Evolutionary conservation across 2,888 invertebrate species (phyloP).

Genomic region (Cistogaster globosa): DNA sequence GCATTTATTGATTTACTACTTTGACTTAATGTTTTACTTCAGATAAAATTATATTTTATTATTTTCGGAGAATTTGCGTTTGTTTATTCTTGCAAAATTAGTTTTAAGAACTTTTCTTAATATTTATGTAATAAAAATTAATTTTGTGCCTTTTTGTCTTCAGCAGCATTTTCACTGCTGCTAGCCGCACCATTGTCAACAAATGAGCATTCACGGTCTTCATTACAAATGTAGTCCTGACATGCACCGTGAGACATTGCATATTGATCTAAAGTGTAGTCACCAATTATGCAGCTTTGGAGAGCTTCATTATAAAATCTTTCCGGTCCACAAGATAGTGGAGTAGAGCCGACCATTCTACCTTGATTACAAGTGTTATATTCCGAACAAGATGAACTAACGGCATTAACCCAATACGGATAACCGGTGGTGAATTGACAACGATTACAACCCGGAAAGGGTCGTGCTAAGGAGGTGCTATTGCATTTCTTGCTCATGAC

Average conservation of each 20-base stretch:
- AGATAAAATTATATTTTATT: too few species aligned
- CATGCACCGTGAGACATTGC: conserved; percentile 43
- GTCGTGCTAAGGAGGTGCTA: conserved; percentile 51
- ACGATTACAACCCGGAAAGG: conserved; percentile 72
- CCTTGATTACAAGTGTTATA: conserved; percentile 70
- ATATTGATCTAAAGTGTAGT: background rate
- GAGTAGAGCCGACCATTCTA: background rate
- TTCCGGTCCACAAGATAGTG: conserved; percentile 28
- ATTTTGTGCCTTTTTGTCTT: too few species aligned
- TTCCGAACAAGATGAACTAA: conserved; percentile 60
- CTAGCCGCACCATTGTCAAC: too few species aligned
- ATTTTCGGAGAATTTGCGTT: too few species aligned
- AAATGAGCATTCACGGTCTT: background rate
- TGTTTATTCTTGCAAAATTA: too few species aligned
- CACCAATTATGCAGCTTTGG: conserved; percentile 53
- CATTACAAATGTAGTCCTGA: conserved; percentile 11
- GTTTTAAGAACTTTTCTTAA: too few species aligned
- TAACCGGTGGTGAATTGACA: conserved; percentile 68
- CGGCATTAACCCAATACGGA: conserved; percentile 73
- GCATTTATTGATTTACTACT: too few species aligned
- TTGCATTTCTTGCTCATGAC: background rate
- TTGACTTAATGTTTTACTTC: too few species aligned
- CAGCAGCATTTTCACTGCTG: background rate
- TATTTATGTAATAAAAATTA: too few species aligned
- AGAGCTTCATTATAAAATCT: conserved; percentile 63